A percentile compares a stretch with the other conserved stretches of the same genome.
phyloP scores from a whole-genome alignment of 2,888 invertebrate genomes.

The Busseola fusca region DNA sequence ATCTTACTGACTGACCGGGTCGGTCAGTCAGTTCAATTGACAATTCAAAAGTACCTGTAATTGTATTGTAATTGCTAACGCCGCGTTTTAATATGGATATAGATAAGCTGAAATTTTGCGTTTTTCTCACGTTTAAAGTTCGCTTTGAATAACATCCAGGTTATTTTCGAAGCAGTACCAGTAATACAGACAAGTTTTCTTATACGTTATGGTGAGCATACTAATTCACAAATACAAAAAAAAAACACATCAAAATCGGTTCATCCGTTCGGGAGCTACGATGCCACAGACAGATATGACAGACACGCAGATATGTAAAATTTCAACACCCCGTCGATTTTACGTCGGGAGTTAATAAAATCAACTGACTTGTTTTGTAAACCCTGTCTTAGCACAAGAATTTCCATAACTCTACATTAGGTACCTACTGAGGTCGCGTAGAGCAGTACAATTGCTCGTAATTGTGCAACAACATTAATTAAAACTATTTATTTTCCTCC shows the following conservation, averaged over 20 bases:
- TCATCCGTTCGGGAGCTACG: no score
- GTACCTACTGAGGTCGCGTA: background rate
- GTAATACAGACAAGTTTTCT: no score
- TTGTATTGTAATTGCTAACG: no score
- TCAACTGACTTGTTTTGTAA: background rate
- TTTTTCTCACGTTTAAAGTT: background rate
- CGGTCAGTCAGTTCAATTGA: no score
- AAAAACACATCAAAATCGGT: no score
- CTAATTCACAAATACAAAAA: no score
- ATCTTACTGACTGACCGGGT: no score
- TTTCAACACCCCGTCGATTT: no score
- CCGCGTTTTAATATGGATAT: background rate
- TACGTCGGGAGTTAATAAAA: background rate
- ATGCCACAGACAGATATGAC: no score
- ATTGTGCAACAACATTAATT: constrained; percentile 21
- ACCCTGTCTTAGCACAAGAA: background rate
- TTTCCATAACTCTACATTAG: background rate
- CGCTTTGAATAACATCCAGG: background rate
- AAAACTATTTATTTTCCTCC: constrained; percentile 33
- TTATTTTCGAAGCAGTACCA: background rate
- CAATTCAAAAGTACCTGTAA: no score
- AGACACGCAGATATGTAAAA: no score
- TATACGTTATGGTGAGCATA: background rate
- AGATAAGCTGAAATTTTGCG: background rate
- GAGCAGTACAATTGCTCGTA: background rate